Evolutionary conservation across 2,888 invertebrate genomes (phyloP).

Genomic region (Creontiades dilutus): DNA sequence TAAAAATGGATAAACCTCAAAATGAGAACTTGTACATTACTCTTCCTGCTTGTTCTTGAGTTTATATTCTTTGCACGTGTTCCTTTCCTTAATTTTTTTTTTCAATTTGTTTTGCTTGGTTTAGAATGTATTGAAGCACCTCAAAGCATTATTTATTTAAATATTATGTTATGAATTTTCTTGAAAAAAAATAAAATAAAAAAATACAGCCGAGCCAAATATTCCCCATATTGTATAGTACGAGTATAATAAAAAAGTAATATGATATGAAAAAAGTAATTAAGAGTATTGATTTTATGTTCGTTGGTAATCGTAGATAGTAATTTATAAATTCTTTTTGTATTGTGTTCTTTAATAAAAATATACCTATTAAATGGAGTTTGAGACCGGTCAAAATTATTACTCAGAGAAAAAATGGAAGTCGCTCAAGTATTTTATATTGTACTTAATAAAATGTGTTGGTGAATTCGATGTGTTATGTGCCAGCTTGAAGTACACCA

Average conservation of each 20-base stretch:
- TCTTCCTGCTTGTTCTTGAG: conserved; percentile 29
- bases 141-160: conserved; percentile 37
- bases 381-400: conserved; percentile 14
- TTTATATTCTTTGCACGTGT: conserved; percentile 45
- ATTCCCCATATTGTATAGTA: conserved; percentile 48
- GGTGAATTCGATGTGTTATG: neutral
- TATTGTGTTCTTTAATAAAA: conserved; percentile 12
- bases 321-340: conserved; percentile 32
- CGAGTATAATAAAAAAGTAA: conserved; percentile 10
- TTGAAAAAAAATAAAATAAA: conserved; percentile 14
- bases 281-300: conserved; percentile 40
- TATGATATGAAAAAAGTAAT: neutral
- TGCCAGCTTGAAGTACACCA: neutral
- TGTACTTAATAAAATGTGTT: neutral
- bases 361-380: neutral
- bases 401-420: neutral
- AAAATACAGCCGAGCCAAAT: conserved; percentile 61
- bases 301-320: conserved; percentile 21
- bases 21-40: neutral
- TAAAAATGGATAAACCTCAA: neutral
- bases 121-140: conserved; percentile 36
- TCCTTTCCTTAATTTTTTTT: conserved; percentile 19
- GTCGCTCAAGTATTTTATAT: neutral
- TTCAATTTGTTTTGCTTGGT: neutral
- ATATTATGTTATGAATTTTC: neutral